Evolutionary conservation across 1,140 invertebrate species (phyloP).

Genomic region (Megalopta genalis): DNA sequence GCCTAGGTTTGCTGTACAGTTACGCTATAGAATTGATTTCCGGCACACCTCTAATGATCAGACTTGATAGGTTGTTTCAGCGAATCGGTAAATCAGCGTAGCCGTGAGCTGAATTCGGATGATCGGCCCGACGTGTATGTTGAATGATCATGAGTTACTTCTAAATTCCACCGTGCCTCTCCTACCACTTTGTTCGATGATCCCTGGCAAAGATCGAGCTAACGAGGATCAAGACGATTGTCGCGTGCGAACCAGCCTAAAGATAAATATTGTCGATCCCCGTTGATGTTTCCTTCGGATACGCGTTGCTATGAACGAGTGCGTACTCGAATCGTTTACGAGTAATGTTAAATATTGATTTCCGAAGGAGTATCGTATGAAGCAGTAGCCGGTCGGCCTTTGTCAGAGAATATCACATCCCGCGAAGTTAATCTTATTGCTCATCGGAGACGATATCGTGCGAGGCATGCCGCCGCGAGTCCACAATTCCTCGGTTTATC

Average conservation of each 20-base stretch:
- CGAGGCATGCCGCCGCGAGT: neutral
- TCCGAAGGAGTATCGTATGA: neutral
- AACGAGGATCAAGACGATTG: no score
- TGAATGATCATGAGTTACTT: neutral
- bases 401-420: slow-evolving; percentile 20
- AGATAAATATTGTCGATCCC: no score
- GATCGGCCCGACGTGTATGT: neutral
- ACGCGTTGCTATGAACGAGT: no score
- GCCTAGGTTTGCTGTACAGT: slow-evolving; percentile 38
- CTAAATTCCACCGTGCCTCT: no score
- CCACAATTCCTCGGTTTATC: slow-evolving; percentile 25
- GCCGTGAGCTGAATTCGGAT: slow-evolving; percentile 20
- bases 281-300: no score
- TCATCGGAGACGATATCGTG: slow-evolving; percentile 17
- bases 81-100: slow-evolving; percentile 15
- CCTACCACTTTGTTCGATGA: neutral
- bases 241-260: no score
- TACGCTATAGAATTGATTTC: slow-evolving; percentile 35
- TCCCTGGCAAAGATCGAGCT: no score
- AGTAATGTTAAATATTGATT: neutral
- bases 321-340: no score
- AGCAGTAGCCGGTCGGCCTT: neutral
- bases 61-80: neutral
- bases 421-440: slow-evolving; percentile 10
- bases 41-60: slow-evolving; percentile 34